phyloP scores from a whole-genome alignment of 2,113 vertebrate genomes.

The Ceyx margarethae region DNA sequence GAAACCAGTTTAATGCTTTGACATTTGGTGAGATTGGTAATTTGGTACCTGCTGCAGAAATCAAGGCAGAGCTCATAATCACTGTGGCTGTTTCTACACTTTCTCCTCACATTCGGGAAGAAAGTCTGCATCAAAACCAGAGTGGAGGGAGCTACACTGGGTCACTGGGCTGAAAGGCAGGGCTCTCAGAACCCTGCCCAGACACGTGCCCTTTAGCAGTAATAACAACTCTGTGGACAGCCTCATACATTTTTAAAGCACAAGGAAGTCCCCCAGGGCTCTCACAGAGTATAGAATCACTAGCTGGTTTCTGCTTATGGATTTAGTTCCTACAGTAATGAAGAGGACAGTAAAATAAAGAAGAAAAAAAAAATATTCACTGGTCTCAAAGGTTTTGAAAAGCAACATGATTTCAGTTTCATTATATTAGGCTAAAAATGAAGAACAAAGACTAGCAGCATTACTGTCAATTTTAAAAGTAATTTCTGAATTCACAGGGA shows the following conservation, averaged over 20 bases:
- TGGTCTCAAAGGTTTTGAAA: neutral
- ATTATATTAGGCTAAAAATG: neutral
- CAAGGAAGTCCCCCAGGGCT: neutral
- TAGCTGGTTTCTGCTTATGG: neutral
- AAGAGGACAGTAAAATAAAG: neutral
- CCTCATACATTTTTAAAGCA: slow-evolving; percentile 28
- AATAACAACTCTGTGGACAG: neutral
- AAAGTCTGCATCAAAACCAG: no score
- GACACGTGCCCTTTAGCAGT: neutral
- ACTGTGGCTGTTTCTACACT: no score
- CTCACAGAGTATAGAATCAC: neutral
- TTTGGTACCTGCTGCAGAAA: no score
- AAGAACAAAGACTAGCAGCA: neutral
- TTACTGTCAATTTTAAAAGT: neutral
- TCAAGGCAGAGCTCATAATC: no score
- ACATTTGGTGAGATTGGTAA: no score
- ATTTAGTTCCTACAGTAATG: slow-evolving; percentile 3
- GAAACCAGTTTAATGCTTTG: no score
- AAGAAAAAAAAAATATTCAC: neutral
- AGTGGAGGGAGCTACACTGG: no score
- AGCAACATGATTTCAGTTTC: neutral
- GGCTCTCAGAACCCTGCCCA: no score
- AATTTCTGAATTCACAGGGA: neutral
- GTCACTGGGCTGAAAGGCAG: no score
- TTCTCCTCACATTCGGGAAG: no score